Evolutionary conservation across 2,113 vertebrate species (phyloP).

Genomic region (Muntiacus muntjak): DNA sequence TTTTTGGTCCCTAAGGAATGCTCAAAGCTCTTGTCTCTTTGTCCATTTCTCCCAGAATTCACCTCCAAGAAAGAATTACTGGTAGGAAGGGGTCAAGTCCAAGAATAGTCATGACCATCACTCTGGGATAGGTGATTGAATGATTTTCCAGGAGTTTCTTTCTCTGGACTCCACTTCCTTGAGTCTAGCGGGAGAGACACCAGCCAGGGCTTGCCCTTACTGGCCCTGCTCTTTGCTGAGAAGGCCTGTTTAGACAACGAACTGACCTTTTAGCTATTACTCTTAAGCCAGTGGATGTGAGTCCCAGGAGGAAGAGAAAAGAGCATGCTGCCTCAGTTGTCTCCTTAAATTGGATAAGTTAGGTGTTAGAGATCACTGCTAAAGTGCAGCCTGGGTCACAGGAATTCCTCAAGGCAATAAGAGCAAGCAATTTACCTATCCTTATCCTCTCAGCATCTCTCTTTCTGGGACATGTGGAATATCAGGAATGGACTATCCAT

Average conservation of each 20-base stretch:
- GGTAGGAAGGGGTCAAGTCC: background rate
- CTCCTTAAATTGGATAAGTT: background rate
- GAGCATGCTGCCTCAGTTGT: background rate
- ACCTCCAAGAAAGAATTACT: background rate
- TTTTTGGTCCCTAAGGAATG: background rate
- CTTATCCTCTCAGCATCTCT: background rate
- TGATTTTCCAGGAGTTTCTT: background rate
- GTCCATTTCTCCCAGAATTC: background rate
- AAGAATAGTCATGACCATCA: background rate
- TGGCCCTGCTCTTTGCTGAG: background rate
- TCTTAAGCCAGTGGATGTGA: background rate
- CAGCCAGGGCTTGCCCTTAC: background rate
- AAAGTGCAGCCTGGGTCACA: background rate
- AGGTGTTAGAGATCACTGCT: background rate
- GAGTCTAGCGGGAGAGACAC: background rate
- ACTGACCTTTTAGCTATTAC: background rate
- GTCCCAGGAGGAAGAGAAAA: background rate
- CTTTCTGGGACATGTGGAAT: background rate
- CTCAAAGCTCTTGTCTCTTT: background rate
- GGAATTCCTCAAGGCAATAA: background rate
- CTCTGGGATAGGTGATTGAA: background rate
- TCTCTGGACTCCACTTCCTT: background rate
- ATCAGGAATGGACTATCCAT: background rate
- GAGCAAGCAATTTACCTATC: background rate
- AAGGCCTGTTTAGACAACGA: background rate